Evolutionary conservation across 1,140 invertebrate genomes (phyloP).

Genomic region (Bathynomus jamesi): DNA sequence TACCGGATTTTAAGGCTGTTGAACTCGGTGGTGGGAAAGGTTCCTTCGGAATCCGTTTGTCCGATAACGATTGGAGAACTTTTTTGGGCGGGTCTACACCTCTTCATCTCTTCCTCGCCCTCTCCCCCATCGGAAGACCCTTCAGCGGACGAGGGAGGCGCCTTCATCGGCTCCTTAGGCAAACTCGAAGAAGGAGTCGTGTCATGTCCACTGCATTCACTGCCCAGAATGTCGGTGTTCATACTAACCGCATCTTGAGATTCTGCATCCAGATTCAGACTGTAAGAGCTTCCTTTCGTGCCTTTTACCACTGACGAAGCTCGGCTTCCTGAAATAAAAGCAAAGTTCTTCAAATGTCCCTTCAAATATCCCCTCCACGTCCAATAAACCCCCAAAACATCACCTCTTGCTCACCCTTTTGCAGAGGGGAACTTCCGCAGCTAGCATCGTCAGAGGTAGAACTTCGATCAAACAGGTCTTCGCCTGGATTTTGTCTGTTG

Average conservation of each 20-base stretch:
- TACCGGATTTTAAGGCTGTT: conserved; percentile 11
- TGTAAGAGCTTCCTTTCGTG: not conserved
- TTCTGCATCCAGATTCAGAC: not conserved
- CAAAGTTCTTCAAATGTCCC: too few species aligned
- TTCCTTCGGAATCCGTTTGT: not conserved
- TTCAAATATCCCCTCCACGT: too few species aligned
- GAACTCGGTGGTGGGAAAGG: not conserved
- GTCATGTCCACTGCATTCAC: not conserved
- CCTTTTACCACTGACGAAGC: not conserved
- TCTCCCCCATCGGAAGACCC: not conserved
- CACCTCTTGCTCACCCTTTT: too few species aligned
- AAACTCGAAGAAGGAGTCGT: not conserved
- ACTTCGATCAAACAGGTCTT: not conserved
- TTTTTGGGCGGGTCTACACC: not conserved
- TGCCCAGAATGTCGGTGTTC: not conserved
- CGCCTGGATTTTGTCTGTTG: not conserved
- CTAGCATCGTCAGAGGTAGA: not conserved
- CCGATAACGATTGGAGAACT: not conserved
- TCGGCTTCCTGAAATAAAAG: not conserved
- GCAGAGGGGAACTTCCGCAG: not conserved
- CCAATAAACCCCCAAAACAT: too few species aligned
- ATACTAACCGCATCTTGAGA: not conserved
- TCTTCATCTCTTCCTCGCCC: not conserved
- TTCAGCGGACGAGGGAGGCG: too few species aligned
- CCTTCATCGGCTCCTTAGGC: too few species aligned